These are phyloP conservation scores for Mellivora capensis DNA, from an alignment of 2,113 vertebrate genomes.

Conservation along the genomic window DNA sequence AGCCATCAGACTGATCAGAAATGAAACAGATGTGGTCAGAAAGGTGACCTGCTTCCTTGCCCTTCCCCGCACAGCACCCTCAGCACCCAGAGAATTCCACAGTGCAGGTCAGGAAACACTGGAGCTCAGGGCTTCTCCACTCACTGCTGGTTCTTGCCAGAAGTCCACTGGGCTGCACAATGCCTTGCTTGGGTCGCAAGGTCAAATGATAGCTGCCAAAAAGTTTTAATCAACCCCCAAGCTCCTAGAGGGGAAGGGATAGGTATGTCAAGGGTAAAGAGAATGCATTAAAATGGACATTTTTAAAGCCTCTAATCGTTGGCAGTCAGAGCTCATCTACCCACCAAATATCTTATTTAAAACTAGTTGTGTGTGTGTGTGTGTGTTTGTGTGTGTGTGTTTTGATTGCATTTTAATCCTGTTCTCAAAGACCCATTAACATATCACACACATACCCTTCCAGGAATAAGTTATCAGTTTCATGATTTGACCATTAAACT, in stretches of 20 bases:
- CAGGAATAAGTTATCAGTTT: constrained; percentile 76
- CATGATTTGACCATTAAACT: constrained; percentile 77
- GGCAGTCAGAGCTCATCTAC: constrained; percentile 52
- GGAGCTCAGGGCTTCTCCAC: constrained; percentile 46
- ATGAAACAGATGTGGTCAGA: constrained; percentile 81
- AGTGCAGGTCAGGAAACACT: constrained; percentile 41
- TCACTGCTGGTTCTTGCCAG: constrained; percentile 47
- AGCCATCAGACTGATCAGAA: constrained; percentile 76
- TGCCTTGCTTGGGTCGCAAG: constrained; percentile 56
- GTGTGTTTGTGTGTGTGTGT: not conserved
- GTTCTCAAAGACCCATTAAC: constrained; percentile 67
- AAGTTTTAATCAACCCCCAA: constrained; percentile 54
- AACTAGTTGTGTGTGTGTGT: not conserved
- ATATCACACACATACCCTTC: constrained; percentile 61
- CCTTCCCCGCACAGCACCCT: constrained; percentile 3
- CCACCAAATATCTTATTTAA: constrained; percentile 56
- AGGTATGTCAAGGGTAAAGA: not conserved
- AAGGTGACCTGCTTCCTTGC: constrained; percentile 63
- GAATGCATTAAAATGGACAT: constrained; percentile 61
- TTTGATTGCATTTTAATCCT: not conserved
- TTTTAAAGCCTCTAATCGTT: constrained; percentile 48
- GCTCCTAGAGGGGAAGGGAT: constrained; percentile 37
- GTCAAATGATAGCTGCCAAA: constrained; percentile 72
- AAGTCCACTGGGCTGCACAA: constrained; percentile 55
- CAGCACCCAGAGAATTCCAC: constrained; percentile 38